Evolutionary conservation across 1,140 invertebrate genomes (phyloP), one percentile per base, ranked within the genome.

Genomic region (Drosophila punjabiensis): DNA sequence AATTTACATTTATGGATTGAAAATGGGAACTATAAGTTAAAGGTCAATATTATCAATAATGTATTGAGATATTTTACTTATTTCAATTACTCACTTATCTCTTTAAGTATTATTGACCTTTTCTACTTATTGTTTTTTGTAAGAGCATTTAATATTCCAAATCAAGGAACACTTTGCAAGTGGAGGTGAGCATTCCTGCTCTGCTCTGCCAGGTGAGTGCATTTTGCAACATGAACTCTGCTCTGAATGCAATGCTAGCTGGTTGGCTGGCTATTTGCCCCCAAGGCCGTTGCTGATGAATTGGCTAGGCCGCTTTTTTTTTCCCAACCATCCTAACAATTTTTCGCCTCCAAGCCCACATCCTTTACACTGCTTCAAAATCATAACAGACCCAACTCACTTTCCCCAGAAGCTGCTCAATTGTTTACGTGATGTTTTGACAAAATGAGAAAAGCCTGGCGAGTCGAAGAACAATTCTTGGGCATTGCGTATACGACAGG

Each of bases 401-500:
- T 53, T 35, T 33, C 60, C 56, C 52, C 50, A 78, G 68, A 68
- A 76, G 85, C 77, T 89, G 86, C 86, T 82, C 85, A 90, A 89
- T 89, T 89, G 85, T 90, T 89, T 89, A 89, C 85, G 85, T 89
- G 85, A 85, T 85, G 81, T 89, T 89, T 89, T 56, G 79, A 62
- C 77, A 78, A 88, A 88, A 88, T 88, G 76, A 81, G 74, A 79
- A 85, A 79, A 79, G 65, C 86, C 52, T 58, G 48, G 48, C 43
- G 35, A 50, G 43, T 32, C n/a, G 47, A 73, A 71, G 53, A 73
- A 73, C 70, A 74, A 62, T 74, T 74, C 76, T 67, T 58, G 82
- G 74, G 39, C 55, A 75, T 89, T 88, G 82, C 86, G 81, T 89
- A 88, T 88, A 88, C 84, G 84, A 64, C 81, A 53, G 24, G 76